phyloP scores from a whole-genome alignment of 2,888 invertebrate genomes.

The Ophion ventricosus region DNA sequence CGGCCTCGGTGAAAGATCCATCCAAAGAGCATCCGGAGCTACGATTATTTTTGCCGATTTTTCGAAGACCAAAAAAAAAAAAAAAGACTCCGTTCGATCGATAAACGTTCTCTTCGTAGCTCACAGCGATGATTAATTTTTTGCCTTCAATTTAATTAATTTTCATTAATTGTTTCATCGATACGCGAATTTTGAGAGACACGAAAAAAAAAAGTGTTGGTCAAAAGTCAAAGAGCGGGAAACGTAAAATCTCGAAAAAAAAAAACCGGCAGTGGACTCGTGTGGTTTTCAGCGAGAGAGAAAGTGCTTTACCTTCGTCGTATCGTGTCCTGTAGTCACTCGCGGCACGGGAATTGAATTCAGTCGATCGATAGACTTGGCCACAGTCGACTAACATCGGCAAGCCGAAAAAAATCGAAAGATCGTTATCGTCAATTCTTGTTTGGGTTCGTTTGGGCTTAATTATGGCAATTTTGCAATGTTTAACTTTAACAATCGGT shows the following conservation, averaged over 20 bases:
- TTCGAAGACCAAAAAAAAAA: too few species aligned
- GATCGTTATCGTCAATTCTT: neutral
- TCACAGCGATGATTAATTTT: too few species aligned
- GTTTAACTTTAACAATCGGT: neutral
- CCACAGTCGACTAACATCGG: constrained; percentile 43
- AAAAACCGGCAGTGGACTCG: constrained; percentile 17
- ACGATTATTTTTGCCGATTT: too few species aligned
- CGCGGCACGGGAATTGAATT: constrained; percentile 43
- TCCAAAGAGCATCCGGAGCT: neutral
- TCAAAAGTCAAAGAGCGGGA: neutral
- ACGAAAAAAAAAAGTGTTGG: neutral
- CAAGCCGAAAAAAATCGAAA: neutral
- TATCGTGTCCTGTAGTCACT: constrained; percentile 51
- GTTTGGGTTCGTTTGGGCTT: neutral
- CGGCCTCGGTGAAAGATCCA: neutral
- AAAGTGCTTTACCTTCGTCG: constrained; percentile 69
- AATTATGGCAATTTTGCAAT: constrained; percentile 23
- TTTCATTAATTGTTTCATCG: too few species aligned
- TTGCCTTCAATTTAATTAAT: too few species aligned
- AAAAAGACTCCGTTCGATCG: too few species aligned
- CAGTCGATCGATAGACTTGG: constrained; percentile 61
- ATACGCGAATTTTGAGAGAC: neutral
- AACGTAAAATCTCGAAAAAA: constrained; percentile 12
- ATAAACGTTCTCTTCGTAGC: too few species aligned
- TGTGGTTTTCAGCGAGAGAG: constrained; percentile 52